These are phyloP conservation scores for Beris morrisii DNA, from an alignment of 2,888 invertebrate species.

Conservation along the genomic window DNA sequence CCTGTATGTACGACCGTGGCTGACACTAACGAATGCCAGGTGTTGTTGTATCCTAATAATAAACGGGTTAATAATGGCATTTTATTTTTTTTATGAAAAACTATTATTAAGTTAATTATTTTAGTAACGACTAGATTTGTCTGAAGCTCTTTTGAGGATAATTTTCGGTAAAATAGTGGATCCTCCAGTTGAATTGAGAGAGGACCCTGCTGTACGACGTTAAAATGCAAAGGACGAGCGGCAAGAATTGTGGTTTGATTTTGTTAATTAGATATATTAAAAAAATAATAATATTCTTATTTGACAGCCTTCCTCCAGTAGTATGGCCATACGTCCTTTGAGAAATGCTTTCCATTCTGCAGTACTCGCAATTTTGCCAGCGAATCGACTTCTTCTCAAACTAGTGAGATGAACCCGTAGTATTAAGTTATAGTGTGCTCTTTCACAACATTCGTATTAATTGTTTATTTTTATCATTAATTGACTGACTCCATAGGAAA, in stretches of 20 bases:
- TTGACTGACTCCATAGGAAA: no score
- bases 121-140: slow-evolving; percentile 47
- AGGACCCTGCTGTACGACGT: slow-evolving; percentile 41
- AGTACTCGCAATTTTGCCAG: slow-evolving; percentile 41
- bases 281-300: slow-evolving; percentile 10
- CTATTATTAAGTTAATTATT: not conserved
- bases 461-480: no score
- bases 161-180: slow-evolving; percentile 49
- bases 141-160: slow-evolving; percentile 51
- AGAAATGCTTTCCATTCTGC: slow-evolving; percentile 36
- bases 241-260: slow-evolving; percentile 36
- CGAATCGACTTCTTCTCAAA: slow-evolving; percentile 49
- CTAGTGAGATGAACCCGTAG: slow-evolving; percentile 43
- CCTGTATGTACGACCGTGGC: no score
- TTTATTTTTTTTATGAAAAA: not conserved
- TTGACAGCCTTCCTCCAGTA: slow-evolving; percentile 41
- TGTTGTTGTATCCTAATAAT: slow-evolving; percentile 53
- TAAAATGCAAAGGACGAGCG: slow-evolving; percentile 42
- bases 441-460: no score
- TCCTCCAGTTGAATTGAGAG: slow-evolving; percentile 29
- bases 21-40: slow-evolving; percentile 56
- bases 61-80: slow-evolving; percentile 42
- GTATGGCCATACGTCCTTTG: slow-evolving; percentile 39
- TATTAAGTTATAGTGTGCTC: no score
- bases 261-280: not conserved